These are phyloP conservation scores for Aphodius granarius DNA, from an alignment of 2,888 invertebrate species.

Conservation along the genomic window DNA sequence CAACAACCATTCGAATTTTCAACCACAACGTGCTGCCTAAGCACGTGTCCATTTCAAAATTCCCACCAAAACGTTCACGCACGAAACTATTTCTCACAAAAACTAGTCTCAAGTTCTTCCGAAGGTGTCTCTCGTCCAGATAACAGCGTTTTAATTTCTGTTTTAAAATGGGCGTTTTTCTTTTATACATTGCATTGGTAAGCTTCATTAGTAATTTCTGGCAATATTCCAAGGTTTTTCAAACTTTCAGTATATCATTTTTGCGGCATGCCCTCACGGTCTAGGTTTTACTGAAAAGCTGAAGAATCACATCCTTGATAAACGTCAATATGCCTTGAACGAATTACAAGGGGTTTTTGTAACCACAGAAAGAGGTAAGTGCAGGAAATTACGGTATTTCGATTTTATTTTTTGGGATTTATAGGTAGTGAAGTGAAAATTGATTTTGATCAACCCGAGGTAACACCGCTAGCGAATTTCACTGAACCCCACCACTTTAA, in stretches of 20 bases:
- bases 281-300: slow-evolving; percentile 10
- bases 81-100: background rate
- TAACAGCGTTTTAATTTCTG: background rate
- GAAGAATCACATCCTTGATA: slow-evolving; percentile 6
- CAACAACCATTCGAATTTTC: too few species aligned
- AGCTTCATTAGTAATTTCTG: background rate
- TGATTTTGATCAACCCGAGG: slow-evolving; percentile 2
- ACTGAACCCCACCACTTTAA: slow-evolving; percentile 22
- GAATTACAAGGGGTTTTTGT: background rate
- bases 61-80: background rate
- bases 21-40: too few species aligned
- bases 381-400: background rate
- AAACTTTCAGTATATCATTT: slow-evolving; percentile 16
- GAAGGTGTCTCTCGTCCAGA: background rate
- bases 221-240: background rate
- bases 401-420: slow-evolving; percentile 5
- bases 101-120: background rate
- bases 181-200: background rate
- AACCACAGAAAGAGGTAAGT: background rate
- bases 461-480: background rate
- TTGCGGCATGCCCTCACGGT: slow-evolving; percentile 5
- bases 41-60: background rate
- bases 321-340: slow-evolving; percentile 5
- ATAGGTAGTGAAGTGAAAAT: slow-evolving; percentile 13
- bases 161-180: background rate